Conservation (phyloP, 1,140 invertebrate species). For the Drosophila carrolli region DNA sequence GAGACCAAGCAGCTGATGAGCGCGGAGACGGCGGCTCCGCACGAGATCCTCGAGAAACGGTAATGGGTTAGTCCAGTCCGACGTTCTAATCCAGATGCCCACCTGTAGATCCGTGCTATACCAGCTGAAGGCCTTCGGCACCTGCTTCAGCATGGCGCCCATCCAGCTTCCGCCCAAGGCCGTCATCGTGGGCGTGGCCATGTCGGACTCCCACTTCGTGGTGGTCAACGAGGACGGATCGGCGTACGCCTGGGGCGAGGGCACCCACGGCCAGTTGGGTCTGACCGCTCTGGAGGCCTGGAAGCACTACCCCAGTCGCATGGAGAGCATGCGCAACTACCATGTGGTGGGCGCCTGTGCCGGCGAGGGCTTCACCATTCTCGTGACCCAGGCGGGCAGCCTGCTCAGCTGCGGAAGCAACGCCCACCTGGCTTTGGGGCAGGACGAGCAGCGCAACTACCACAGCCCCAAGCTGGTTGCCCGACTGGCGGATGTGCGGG, state of each 20-base stretch:
- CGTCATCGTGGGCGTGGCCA: conserved; percentile 86
- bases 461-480: conserved; percentile 88
- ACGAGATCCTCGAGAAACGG: conserved; percentile 74
- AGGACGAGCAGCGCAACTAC: conserved; percentile 87
- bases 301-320: conserved; percentile 86
- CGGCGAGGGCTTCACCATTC: conserved; percentile 87
- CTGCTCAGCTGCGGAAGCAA: conserved; percentile 90
- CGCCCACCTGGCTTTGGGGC: conserved; percentile 88
- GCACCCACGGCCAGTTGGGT: conserved; percentile 89
- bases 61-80: neutral
- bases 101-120: conserved; percentile 86
- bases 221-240: conserved; percentile 88
- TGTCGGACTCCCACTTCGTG: conserved; percentile 89
- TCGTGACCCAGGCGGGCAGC: conserved; percentile 89
- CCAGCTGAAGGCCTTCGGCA: conserved; percentile 86
- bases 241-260: conserved; percentile 91
- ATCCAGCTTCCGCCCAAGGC: conserved; percentile 86
- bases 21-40: conserved; percentile 72
- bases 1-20: conserved; percentile 77
- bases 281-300: conserved; percentile 86
- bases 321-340: conserved; percentile 87
- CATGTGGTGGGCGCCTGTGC: conserved; percentile 87
- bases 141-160: conserved; percentile 85
- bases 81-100: neutral
- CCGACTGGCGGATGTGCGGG: conserved; percentile 86